Evolutionary conservation across 2,797 vertebrate genomes (phyloP).

Genomic region (Characodon lateralis): DNA sequence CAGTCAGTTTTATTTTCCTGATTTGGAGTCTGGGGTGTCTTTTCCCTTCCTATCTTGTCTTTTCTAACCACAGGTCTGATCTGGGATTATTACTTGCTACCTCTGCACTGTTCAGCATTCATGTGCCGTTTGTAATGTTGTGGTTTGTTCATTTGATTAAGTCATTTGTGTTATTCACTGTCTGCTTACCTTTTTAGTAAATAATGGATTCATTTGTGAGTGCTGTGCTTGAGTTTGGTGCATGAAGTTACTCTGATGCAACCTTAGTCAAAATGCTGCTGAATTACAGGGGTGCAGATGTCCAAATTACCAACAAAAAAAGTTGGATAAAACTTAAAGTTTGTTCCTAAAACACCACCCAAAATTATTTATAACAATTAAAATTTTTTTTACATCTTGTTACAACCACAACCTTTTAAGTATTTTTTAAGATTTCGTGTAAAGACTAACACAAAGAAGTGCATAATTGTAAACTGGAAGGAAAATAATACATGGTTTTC

Average conservation of each 20-base stretch:
- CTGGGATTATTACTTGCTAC: not conserved
- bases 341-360: not conserved
- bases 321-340: not conserved
- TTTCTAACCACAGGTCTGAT: conserved; percentile 17
- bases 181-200: conserved; percentile 39
- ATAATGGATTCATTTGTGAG: conserved; percentile 24
- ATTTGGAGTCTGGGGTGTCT: conserved; percentile 34
- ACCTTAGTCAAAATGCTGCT: conserved; percentile 42
- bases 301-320: conserved; percentile 24
- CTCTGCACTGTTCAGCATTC: conserved; percentile 4
- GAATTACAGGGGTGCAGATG: conserved; percentile 41
- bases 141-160: conserved; percentile 9
- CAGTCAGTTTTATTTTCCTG: conserved; percentile 29
- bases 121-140: conserved; percentile 8
- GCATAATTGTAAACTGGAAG: not conserved
- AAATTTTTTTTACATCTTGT: not conserved
- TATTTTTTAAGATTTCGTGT: not conserved
- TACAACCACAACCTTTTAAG: not conserved
- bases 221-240: conserved; percentile 51
- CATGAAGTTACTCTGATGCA: conserved; percentile 54
- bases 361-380: not conserved
- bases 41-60: conserved; percentile 3
- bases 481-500: not conserved
- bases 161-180: conserved; percentile 15
- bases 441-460: not conserved